Base-by-base conservation (phyloP, 2,797 vertebrate species). In the Lutjanus argentimaculatus region DNA sequence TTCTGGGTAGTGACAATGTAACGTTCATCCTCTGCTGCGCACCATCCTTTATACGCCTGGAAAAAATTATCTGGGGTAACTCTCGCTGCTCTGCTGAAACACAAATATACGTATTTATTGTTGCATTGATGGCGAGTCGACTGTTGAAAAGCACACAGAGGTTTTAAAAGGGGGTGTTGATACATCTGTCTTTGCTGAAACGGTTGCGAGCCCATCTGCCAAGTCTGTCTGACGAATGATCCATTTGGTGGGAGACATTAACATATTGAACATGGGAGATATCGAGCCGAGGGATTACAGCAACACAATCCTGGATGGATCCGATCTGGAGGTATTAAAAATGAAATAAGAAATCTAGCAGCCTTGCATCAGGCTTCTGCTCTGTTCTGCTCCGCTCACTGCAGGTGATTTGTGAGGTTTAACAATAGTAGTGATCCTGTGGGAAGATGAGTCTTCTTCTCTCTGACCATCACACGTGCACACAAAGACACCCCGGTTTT, bases 271-370 rank as follows among this genome's bases (percentile, higher is more conserved):
- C 90, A 90, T 73, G 76, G 88, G 70, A 82, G 83, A 86, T 92
- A 93, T 94, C 69, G 89, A 90, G 86, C 86, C 70, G 77, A 62
- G 85, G 93, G 94, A 95, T 95, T 93, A 94, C 78, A 69, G 82
- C 85, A 88, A 84, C 82, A 84, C 79, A 84, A 91, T 92, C 83
- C 90, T 82, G 79, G 70, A 88, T 82, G 88, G 86, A 93, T 91
- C 89, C 72, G 72, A 93, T 92, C 79, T 69, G 63, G 62, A 73
- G 85, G 92, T 88, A 90, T 95, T 93, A 91, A 90, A 94, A 91
- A 92, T 88, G 52, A 91, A 93, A 90, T 83, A 90, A 90, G 90
- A 88, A 92, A 90, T 93, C 84, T 84, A 7, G 43, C 68, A 77
- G 84, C 72, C 71, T 87, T 77, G 61, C 65, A 75, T 80, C 73